These are phyloP conservation scores for Drosophila atripex DNA, from an alignment of 2,888 invertebrate genomes.

Conservation along the genomic window DNA sequence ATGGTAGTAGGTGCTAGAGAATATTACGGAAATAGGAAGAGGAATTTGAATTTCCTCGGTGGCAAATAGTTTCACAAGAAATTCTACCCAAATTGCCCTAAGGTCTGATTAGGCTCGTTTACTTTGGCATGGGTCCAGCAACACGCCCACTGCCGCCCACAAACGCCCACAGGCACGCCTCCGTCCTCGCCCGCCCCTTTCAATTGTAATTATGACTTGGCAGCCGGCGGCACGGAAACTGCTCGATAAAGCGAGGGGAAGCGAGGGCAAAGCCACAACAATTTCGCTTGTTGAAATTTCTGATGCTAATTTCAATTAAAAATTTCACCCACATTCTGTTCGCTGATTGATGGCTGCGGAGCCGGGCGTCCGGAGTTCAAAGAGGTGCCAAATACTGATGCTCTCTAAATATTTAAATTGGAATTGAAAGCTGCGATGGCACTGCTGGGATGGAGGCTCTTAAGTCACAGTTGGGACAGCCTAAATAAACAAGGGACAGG, in stretches of 20 bases:
- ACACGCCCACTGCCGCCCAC: slow-evolving; percentile 14
- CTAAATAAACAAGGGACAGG: slow-evolving; percentile 27
- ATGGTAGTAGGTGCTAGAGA: slow-evolving; percentile 6
- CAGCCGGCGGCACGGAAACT: slow-evolving; percentile 43
- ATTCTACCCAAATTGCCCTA: slow-evolving; percentile 24
- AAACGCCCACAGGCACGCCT: slow-evolving; percentile 12
- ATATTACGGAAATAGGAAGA: slow-evolving; percentile 15
- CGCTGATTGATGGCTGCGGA: slow-evolving; percentile 18
- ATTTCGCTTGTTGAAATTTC: slow-evolving; percentile 51
- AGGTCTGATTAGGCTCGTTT: slow-evolving; percentile 50
- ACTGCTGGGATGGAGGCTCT: slow-evolving; percentile 13
- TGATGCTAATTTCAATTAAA: slow-evolving; percentile 73
- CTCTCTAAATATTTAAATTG: slow-evolving; percentile 44
- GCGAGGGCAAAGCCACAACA: slow-evolving; percentile 28
- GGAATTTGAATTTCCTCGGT: slow-evolving; percentile 18
- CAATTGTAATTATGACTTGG: slow-evolving; percentile 56
- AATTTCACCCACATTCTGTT: slow-evolving; percentile 39
- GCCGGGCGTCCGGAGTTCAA: slow-evolving; percentile 37
- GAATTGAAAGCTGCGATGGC: slow-evolving; percentile 27
- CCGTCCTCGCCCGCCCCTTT: neutral
- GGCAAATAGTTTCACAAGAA: slow-evolving; percentile 52
- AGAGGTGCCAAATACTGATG: slow-evolving; percentile 40
- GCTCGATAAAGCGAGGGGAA: slow-evolving; percentile 4
- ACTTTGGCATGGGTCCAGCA: slow-evolving; percentile 39
- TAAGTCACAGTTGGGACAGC: slow-evolving; percentile 24